A percentile compares a stretch with the other conserved stretches of the same genome.
phyloP scores from a whole-genome alignment of 2,113 vertebrate genomes.

The Puffinus mauretanicus region DNA sequence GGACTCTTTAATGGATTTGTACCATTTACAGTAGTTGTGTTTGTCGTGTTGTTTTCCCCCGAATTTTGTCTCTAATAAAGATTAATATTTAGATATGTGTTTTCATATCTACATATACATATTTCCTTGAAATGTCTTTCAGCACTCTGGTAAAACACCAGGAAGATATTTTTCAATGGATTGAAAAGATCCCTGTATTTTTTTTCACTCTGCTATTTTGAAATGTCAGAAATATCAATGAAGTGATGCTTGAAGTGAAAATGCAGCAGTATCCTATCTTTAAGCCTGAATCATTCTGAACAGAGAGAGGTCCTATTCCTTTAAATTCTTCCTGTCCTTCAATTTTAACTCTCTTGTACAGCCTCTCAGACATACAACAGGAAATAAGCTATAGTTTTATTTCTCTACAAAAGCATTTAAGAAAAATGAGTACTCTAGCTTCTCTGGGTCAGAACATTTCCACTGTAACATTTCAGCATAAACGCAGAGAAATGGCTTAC shows the following conservation, averaged over 20 bases:
- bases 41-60: not conserved
- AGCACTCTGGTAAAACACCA: not conserved
- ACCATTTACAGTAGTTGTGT: not conserved
- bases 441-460: not conserved
- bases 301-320: not conserved
- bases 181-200: not conserved
- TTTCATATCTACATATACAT: not conserved
- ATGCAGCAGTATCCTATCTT: not conserved
- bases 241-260: slow-evolving; percentile 2
- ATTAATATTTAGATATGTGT: not conserved
- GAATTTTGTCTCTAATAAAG: not conserved
- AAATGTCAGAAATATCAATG: slow-evolving; percentile 19
- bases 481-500: not conserved
- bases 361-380: not conserved
- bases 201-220: not conserved
- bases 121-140: not conserved
- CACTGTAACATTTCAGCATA: not conserved
- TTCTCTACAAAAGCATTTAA: not conserved
- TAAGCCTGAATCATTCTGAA: not conserved
- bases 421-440: not conserved
- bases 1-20: not conserved
- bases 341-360: not conserved
- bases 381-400: not conserved
- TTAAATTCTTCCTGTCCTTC: slow-evolving; percentile 20
- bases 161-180: not conserved